Percentiles rank a stretch among this genome's conserved stretches.
phyloP scores from a whole-genome alignment of 2,113 vertebrate species.

The Pelusios castaneus region DNA sequence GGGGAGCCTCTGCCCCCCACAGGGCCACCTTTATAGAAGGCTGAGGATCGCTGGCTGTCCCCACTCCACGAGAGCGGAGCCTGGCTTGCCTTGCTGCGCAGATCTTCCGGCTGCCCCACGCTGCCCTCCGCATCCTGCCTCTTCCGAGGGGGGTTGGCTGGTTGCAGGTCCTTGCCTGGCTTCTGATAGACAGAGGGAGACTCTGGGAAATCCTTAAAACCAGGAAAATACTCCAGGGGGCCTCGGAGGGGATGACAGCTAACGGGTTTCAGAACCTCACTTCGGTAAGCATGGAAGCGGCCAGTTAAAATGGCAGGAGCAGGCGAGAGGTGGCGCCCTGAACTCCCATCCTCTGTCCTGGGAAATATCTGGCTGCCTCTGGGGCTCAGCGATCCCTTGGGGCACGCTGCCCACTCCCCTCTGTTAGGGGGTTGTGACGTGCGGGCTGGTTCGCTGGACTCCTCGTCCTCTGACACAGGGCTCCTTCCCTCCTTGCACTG shows the following conservation, averaged over 20 bases:
- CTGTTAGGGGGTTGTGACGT: background rate
- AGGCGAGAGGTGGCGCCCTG: fast-evolving
- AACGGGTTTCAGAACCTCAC: slow-evolving; percentile 39
- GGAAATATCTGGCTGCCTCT: background rate
- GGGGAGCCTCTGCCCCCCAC: background rate
- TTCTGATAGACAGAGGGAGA: background rate
- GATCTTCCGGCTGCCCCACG: slow-evolving; percentile 31
- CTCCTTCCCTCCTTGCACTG: background rate
- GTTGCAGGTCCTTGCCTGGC: background rate
- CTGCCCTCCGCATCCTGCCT: background rate
- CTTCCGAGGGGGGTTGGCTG: background rate
- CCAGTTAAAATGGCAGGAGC: slow-evolving; percentile 40
- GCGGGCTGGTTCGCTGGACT: background rate
- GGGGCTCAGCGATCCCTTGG: fast-evolving
- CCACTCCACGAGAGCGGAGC: slow-evolving; percentile 41
- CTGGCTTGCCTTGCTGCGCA: slow-evolving; percentile 15
- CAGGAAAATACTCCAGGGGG: slow-evolving; percentile 60
- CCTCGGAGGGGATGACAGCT: slow-evolving; percentile 37
- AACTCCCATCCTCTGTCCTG: fast-evolving
- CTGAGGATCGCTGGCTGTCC: slow-evolving; percentile 34
- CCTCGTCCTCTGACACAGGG: background rate
- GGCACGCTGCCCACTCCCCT: background rate
- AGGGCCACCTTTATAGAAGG: slow-evolving; percentile 52
- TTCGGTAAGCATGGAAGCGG: slow-evolving; percentile 62
- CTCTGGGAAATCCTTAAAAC: slow-evolving; percentile 53